These are phyloP conservation scores for Syrrhaptes paradoxus DNA, from an alignment of 2,113 vertebrate species.

Conservation along the genomic window DNA sequence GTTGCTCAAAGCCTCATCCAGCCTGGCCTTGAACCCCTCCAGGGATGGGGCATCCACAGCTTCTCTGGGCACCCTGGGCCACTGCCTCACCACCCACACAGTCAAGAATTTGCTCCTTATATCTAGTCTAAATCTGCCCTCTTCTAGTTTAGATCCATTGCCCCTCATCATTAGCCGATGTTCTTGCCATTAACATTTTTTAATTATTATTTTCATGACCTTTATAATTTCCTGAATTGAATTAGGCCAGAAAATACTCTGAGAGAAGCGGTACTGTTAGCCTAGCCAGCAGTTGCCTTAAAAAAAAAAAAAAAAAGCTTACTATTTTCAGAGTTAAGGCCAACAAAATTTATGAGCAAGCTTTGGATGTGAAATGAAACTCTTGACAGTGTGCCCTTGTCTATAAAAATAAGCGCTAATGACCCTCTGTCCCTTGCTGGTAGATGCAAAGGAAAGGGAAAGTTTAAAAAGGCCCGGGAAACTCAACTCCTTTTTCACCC, in stretches of 20 bases:
- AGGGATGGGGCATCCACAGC: too few relatives aligned
- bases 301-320: not conserved
- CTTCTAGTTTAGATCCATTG: too few relatives aligned
- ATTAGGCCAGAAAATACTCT: not conserved
- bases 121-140: too few relatives aligned
- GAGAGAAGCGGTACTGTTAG: not conserved
- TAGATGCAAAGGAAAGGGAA: constrained; percentile 22
- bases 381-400: constrained; percentile 26
- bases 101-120: too few relatives aligned
- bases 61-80: too few relatives aligned
- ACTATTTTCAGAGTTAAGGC: constrained; percentile 9
- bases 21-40: too few relatives aligned
- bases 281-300: not conserved
- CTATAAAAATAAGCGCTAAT: constrained; percentile 41
- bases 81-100: too few relatives aligned
- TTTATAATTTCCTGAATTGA: not conserved
- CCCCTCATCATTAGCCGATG: too few relatives aligned
- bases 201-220: not conserved
- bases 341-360: not conserved
- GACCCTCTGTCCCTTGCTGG: not conserved
- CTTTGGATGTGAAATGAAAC: not conserved
- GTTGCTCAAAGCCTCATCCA: too few relatives aligned
- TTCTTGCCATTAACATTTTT: not conserved
- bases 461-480: not conserved
- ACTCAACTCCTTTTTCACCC: not conserved